Evolutionary conservation across 1,140 invertebrate genomes (phyloP).

Genomic region (Drosophila grimshawi): DNA sequence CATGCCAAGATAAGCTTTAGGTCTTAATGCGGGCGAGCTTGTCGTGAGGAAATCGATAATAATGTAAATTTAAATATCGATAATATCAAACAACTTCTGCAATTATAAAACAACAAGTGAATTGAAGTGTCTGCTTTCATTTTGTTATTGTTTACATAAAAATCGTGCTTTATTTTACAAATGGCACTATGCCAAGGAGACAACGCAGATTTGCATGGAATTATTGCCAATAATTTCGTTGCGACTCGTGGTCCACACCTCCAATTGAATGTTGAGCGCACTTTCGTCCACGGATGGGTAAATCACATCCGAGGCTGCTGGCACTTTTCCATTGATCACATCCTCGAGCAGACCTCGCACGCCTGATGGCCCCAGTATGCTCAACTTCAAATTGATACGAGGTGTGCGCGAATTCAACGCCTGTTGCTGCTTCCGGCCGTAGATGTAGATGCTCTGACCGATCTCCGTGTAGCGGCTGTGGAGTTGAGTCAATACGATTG

Average conservation of each 20-base stretch:
- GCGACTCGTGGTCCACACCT: constrained; percentile 4
- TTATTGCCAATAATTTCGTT: not conserved
- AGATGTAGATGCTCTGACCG: constrained; percentile 20
- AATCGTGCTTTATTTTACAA: not conserved
- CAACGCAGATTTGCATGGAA: constrained; percentile 6
- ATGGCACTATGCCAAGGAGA: not conserved
- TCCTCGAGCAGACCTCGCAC: constrained; percentile 10
- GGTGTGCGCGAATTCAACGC: not conserved
- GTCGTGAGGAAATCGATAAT: too few relatives aligned
- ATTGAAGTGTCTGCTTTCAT: too few relatives aligned
- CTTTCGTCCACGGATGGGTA: not conserved
- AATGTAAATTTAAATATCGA: too few relatives aligned
- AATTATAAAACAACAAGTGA: too few relatives aligned
- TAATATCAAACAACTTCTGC: too few relatives aligned
- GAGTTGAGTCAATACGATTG: not conserved
- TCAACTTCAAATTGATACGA: not conserved
- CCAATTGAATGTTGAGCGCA: constrained; percentile 15
- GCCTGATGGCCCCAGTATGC: not conserved
- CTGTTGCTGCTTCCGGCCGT: not conserved
- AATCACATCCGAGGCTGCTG: not conserved
- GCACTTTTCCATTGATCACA: constrained; percentile 19
- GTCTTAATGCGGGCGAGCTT: too few relatives aligned
- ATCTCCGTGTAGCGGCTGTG: constrained; percentile 16
- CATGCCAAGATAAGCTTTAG: too few relatives aligned
- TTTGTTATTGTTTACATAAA: not conserved